These are phyloP conservation scores for Eumacrocentrus americanus DNA, from an alignment of 2,888 invertebrate species.

Conservation along the genomic window DNA sequence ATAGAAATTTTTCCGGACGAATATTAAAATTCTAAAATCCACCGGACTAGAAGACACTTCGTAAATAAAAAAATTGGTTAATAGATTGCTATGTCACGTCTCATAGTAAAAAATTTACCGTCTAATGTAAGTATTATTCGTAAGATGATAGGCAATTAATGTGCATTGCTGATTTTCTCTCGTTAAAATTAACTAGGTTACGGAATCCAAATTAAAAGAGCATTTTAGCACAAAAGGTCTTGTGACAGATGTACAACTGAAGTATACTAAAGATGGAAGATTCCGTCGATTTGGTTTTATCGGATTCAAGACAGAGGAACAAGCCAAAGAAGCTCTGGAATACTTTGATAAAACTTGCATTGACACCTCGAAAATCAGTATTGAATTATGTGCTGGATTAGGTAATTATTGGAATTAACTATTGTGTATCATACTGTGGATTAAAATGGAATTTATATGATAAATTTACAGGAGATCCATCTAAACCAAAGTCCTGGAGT, in stretches of 20 bases:
- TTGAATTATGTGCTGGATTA: conserved; percentile 74
- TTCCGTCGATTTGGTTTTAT: conserved; percentile 94
- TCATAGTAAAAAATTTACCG: conserved; percentile 90
- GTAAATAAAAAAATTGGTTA: not conserved
- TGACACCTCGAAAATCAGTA: conserved; percentile 80
- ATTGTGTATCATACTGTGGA: no score
- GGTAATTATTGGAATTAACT: conserved; percentile 67
- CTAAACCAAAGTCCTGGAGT: conserved; percentile 91
- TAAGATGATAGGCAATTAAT: no score
- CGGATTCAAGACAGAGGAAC: conserved; percentile 82
- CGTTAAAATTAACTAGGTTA: conserved; percentile 67
- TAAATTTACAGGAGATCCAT: conserved; percentile 63
- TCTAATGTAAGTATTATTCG: conserved; percentile 73
- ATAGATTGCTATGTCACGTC: conserved; percentile 72
- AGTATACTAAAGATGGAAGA: conserved; percentile 88
- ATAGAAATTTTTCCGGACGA: no score
- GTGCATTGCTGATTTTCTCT: not conserved
- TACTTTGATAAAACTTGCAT: conserved; percentile 86
- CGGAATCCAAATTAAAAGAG: conserved; percentile 75
- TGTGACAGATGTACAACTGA: conserved; percentile 92
- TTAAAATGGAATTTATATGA: no score
- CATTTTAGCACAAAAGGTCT: conserved; percentile 81
- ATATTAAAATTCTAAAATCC: no score
- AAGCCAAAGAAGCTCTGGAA: conserved; percentile 77
- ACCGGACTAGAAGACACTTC: no score